Percentiles rank a stretch among this genome's conserved stretches.
Evolutionary conservation across 2,797 vertebrate species (phyloP).

Genomic region (Myotis daubentonii): DNA sequence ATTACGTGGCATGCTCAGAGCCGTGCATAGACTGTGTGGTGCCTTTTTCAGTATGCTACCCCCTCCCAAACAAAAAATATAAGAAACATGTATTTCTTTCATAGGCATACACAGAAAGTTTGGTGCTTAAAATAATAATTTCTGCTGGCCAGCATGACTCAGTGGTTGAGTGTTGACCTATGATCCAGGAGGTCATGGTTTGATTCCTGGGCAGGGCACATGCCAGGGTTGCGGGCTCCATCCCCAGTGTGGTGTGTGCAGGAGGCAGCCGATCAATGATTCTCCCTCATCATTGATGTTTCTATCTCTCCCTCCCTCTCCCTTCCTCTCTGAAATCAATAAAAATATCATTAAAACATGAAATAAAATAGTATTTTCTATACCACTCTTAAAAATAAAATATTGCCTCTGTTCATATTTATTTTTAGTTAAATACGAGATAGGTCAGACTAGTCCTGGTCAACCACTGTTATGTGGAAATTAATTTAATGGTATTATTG

Average conservation of each 20-base stretch:
- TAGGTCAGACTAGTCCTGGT: not conserved
- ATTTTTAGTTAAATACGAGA: not conserved
- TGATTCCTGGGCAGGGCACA: too few relatives aligned
- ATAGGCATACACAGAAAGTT: not conserved
- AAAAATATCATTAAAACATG: too few relatives aligned
- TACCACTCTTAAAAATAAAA: not conserved
- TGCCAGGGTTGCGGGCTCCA: too few relatives aligned
- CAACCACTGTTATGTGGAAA: not conserved
- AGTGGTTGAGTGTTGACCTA: too few relatives aligned
- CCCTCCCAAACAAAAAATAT: not conserved
- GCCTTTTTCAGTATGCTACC: not conserved
- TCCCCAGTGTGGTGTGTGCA: too few relatives aligned
- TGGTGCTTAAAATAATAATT: not conserved
- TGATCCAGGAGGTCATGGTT: too few relatives aligned
- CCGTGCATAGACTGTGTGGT: accelerated
- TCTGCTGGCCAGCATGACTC: too few relatives aligned
- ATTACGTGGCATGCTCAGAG: not conserved
- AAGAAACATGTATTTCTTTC: not conserved
- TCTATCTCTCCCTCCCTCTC: too few relatives aligned
- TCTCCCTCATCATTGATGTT: too few relatives aligned
- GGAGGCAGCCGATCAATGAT: too few relatives aligned
- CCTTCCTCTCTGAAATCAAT: too few relatives aligned
- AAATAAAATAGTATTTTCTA: not conserved
- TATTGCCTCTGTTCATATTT: not conserved
- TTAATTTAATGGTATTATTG: not conserved